Evolutionary conservation across 2,888 invertebrate genomes (phyloP).

Genomic region (Campoplex capitator): DNA sequence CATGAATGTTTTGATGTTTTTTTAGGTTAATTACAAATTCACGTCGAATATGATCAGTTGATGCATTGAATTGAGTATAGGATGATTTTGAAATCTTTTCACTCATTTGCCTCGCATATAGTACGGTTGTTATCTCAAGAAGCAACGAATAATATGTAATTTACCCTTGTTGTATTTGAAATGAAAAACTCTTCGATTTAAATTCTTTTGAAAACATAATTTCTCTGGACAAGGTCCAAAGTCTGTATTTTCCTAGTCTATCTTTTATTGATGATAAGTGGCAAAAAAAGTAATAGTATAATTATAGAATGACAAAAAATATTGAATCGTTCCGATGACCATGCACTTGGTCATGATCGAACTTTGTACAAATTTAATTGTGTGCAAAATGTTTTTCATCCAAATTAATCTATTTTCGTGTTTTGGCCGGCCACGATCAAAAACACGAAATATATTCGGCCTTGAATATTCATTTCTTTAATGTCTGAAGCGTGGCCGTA

Average conservation of each 20-base stretch:
- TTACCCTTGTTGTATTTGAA: not conserved
- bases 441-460: not conserved
- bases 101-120: too few species aligned
- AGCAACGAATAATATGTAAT: not conserved
- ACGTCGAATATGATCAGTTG: too few species aligned
- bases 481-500: not conserved
- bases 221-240: too few species aligned
- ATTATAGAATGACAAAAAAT: not conserved
- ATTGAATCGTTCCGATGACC: not conserved
- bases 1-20: too few species aligned
- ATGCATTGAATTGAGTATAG: too few species aligned
- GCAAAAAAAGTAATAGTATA: not conserved
- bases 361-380: constrained; percentile 33
- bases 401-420: not conserved
- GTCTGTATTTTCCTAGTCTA: not conserved
- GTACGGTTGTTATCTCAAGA: too few species aligned
- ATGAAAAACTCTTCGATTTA: too few species aligned
- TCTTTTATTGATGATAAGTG: not conserved
- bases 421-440: not conserved
- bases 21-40: too few species aligned
- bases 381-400: not conserved
- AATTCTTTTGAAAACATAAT: too few species aligned
- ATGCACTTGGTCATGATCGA: not conserved
- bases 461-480: not conserved
- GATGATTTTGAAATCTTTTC: too few species aligned